phyloP scores from a whole-genome alignment of 2,888 invertebrate species.

The Sarcophaga subvicina region DNA sequence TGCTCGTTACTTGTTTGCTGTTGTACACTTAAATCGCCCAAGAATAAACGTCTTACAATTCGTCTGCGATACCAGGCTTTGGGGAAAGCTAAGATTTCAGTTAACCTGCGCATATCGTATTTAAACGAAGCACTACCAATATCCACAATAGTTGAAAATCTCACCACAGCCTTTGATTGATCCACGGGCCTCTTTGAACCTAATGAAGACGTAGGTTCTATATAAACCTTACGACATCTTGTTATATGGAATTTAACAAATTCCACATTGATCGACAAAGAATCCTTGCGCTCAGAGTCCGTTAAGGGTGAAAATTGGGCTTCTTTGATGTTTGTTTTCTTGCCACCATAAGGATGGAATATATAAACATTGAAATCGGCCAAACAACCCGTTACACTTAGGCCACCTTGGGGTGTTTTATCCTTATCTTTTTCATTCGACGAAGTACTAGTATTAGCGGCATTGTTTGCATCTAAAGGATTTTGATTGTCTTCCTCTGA shows the following conservation, averaged over 20 bases:
- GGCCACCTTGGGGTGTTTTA: constrained; percentile 80
- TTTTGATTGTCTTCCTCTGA: constrained; percentile 84
- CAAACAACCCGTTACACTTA: constrained; percentile 97
- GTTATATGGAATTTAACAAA: constrained; percentile 98
- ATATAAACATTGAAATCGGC: constrained; percentile 99
- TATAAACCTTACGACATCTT: constrained; percentile 93
- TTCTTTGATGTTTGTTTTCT: constrained; percentile 90
- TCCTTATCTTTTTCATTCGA: constrained; percentile 74
- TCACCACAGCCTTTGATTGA: constrained; percentile 92
- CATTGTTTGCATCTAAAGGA: constrained; percentile 57
- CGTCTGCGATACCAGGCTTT: constrained; percentile 99
- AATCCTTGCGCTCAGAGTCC: constrained; percentile 96
- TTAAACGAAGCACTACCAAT: constrained; percentile 98
- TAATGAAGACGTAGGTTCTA: constrained; percentile 83
- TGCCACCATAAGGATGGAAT: constrained; percentile 98
- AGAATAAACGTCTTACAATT: constrained; percentile 94
- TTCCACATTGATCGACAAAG: constrained; percentile 97
- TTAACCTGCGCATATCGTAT: constrained; percentile 98
- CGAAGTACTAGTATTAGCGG: constrained; percentile 48
- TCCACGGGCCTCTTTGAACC: constrained; percentile 83
- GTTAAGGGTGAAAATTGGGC: constrained; percentile 94
- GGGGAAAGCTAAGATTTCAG: constrained; percentile 98
- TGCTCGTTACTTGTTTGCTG: constrained; percentile 73
- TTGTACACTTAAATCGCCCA: constrained; percentile 93
- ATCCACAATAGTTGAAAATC: constrained; percentile 97